These are phyloP conservation scores for Callipepla squamata DNA, from an alignment of 2,113 vertebrate genomes.

Conservation along the genomic window DNA sequence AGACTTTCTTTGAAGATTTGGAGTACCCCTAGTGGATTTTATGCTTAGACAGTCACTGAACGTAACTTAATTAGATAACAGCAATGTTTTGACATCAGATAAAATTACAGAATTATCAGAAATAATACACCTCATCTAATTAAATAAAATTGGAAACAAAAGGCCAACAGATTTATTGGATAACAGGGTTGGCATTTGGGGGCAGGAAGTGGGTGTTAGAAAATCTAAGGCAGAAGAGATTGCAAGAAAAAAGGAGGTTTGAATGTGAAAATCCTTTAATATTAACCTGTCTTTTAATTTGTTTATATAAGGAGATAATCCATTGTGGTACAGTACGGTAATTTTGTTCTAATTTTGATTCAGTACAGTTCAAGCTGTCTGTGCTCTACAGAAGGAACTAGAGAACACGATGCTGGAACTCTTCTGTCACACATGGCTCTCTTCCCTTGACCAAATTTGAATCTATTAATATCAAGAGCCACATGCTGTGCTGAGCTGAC, in stretches of 20 bases:
- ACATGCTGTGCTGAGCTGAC: fast-evolving
- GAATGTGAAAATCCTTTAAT: neutral
- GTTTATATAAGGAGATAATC: neutral
- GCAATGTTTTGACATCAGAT: neutral
- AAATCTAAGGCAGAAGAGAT: neutral
- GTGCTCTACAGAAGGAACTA: neutral
- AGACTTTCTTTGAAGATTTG: neutral
- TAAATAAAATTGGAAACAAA: neutral
- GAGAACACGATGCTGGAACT: neutral
- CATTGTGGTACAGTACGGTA: fast-evolving
- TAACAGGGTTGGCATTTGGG: neutral
- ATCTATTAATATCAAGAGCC: neutral
- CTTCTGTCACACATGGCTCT: neutral
- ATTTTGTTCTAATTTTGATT: neutral
- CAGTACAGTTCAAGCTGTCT: neutral
- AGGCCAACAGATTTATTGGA: neutral
- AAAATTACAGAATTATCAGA: neutral
- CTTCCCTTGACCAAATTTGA: fast-evolving
- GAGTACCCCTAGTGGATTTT: neutral
- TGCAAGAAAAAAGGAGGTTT: neutral
- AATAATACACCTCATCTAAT: neutral
- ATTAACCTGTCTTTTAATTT: neutral
- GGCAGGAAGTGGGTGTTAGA: neutral
- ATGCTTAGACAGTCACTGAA: neutral
- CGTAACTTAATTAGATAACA: neutral